Conservation (phyloP, 2,888 invertebrate genomes). For the Fabriciana adippe region DNA sequence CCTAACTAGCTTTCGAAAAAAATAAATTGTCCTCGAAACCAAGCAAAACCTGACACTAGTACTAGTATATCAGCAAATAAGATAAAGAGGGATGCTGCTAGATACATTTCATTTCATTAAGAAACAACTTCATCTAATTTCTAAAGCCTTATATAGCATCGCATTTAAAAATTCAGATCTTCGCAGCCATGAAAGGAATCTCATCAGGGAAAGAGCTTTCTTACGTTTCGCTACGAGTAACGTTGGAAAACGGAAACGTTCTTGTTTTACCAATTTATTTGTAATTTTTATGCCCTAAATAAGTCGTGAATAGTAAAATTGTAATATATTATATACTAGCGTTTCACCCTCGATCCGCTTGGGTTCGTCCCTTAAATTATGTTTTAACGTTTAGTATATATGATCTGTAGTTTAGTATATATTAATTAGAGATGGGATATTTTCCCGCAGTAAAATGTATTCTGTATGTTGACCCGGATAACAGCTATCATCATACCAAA, state of each 20-base stretch:
- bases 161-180: slow-evolving; percentile 24
- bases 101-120: slow-evolving; percentile 11
- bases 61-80: slow-evolving; percentile 2
- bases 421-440: no score
- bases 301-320: not conserved
- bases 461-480: no score
- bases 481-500: no score
- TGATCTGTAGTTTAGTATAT: no score
- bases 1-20: no score
- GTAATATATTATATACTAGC: not conserved
- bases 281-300: not conserved
- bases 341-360: no score
- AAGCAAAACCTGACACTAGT: not conserved
- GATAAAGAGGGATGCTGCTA: not conserved
- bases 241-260: slow-evolving; percentile 7
- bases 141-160: slow-evolving; percentile 16
- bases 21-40: no score
- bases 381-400: no score
- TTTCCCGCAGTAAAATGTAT: no score
- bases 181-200: slow-evolving; percentile 27
- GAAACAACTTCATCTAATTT: slow-evolving; percentile 18
- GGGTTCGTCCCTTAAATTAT: no score
- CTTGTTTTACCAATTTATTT: slow-evolving; percentile 15
- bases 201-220: slow-evolving; percentile 36
- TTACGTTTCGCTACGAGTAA: slow-evolving; percentile 21